Base-by-base conservation (phyloP, 2,113 vertebrate genomes). In the Heterocephalus glaber region DNA sequence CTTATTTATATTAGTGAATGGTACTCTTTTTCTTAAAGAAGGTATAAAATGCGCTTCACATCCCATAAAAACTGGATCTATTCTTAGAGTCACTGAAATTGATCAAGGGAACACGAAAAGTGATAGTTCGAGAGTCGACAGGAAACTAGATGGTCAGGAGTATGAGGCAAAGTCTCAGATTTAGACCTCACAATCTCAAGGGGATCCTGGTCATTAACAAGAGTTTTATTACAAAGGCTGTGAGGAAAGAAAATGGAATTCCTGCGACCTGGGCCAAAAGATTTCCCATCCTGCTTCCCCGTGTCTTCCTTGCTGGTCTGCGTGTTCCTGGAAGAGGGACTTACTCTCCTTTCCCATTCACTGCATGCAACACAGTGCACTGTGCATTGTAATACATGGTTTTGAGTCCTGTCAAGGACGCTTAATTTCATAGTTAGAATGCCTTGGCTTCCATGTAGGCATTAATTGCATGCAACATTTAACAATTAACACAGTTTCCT, bases 1-100 rank as follows among this genome's bases (percentile, higher is more conserved):
- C 28, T 61, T 49, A 86, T 76, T 95, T 86, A 7, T 65, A 35
- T 86, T 95, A 54, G 1, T 85, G 77, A 92, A 63, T 85, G 79
- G 17, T 49, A 22, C 5, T 24, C 3, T 22, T 92, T 52, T 56
- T n/a, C 19, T 54, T 52, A 38, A 79, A 86, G 22, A 49, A 35
- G 3, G 4, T 0, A 3, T 76, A 13, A 1, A 30, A 54, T 5
- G 12, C n/a, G 33, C 9, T 58, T 63, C 56, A 30, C 2, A 54
- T 14, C 14, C 1, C 33, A 24, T 17, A 63, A 91, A 86, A 76
- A 12, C 10, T 49, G 26, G 3, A 49, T 91, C 9, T 86, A 10
- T 22, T 77, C 49, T 60, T 85, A 88, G 79, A 3, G 26, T 44
- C 49, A 41, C 2, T 80, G 68, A 60, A 85, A 82, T 66, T 77